Conservation (phyloP, 2,113 vertebrate species). For the Ellobius talpinus region DNA sequence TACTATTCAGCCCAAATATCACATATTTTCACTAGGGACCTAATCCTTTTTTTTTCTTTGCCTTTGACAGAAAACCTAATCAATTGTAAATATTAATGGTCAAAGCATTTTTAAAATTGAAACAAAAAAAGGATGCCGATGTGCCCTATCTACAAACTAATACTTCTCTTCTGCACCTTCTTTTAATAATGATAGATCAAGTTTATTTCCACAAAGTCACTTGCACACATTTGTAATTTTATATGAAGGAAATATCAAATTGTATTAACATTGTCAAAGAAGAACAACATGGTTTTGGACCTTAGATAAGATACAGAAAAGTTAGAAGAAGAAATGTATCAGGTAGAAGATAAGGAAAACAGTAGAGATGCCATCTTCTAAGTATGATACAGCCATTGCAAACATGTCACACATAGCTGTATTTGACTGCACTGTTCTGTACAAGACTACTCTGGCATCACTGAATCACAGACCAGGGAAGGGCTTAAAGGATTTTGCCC, state of each 20-base stretch:
- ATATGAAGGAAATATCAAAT: neutral
- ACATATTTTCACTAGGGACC: neutral
- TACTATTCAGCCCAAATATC: neutral
- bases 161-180: neutral
- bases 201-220: neutral
- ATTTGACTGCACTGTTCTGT: neutral
- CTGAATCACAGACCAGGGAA: neutral
- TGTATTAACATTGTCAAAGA: neutral
- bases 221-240: neutral
- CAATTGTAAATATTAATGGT: neutral
- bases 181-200: neutral
- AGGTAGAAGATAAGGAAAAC: neutral
- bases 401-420: neutral
- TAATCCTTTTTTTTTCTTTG: neutral
- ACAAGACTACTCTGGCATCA: neutral
- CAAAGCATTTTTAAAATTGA: neutral
- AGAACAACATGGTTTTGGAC: neutral
- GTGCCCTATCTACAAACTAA: neutral
- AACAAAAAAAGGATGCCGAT: neutral
- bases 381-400: neutral
- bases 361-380: neutral
- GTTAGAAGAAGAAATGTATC: neutral
- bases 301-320: neutral
- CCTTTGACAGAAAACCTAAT: neutral
- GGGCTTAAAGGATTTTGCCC: neutral